Evolutionary conservation across 1,140 invertebrate species (phyloP).

Genomic region (Microplitis demolitor): DNA sequence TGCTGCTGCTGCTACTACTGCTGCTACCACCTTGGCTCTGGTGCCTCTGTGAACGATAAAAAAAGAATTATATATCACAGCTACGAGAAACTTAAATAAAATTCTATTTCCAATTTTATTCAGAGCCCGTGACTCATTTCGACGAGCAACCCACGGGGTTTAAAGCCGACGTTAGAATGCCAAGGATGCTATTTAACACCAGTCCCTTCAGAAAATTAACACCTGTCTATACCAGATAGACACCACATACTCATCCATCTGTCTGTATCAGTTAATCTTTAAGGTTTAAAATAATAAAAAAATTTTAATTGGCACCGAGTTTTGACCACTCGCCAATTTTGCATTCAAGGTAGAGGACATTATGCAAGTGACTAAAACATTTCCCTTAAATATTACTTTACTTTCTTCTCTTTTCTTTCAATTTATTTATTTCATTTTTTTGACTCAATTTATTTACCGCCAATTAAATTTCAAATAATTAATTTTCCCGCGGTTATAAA

Average conservation of each 20-base stretch:
- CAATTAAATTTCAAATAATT: no score
- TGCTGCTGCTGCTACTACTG: constrained; percentile 36
- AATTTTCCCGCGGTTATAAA: no score
- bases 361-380: constrained; percentile 6
- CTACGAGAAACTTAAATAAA: background rate
- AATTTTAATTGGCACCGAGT: background rate
- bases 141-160: background rate
- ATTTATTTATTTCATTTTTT: no score
- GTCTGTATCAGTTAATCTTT: no score
- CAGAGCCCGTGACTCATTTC: constrained; percentile 12
- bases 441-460: no score
- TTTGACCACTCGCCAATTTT: constrained; percentile 8
- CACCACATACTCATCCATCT: background rate
- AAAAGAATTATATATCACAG: background rate
- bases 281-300: background rate
- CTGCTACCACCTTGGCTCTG: constrained; percentile 46
- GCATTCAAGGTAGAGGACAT: constrained; percentile 15
- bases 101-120: background rate
- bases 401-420: no score
- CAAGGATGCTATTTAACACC: background rate
- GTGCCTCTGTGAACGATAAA: constrained; percentile 45
- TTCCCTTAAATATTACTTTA: background rate
- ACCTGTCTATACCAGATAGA: background rate
- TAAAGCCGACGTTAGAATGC: background rate
- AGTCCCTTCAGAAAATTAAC: background rate